Conservation (phyloP, 2,888 invertebrate genomes). For the Caenorhabditis parvicauda region DNA sequence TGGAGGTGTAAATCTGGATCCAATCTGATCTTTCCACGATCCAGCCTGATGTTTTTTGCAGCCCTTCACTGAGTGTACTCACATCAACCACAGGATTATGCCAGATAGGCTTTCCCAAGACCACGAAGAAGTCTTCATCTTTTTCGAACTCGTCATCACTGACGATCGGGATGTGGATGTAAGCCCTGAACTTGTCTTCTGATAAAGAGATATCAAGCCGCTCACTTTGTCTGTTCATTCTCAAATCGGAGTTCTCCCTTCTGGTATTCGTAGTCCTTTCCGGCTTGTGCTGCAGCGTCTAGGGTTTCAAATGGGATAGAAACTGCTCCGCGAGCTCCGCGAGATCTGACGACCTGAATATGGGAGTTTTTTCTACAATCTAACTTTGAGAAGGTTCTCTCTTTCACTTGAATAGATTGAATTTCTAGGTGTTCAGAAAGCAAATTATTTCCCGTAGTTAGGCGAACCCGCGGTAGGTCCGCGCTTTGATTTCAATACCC, state of each 20-base stretch:
- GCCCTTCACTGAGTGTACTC: too few relatives aligned
- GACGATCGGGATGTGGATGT: slow-evolving; percentile 80
- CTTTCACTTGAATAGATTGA: not conserved
- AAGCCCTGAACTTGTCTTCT: too few relatives aligned
- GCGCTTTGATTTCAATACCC: too few relatives aligned
- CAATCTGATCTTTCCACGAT: not conserved
- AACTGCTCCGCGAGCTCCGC: slow-evolving; percentile 86
- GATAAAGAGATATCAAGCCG: slow-evolving; percentile 62
- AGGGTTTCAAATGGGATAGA: slow-evolving; percentile 83
- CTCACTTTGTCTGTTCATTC: slow-evolving; percentile 97
- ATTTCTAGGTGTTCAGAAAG: too few relatives aligned
- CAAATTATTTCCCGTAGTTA: too few relatives aligned
- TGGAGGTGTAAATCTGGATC: too few relatives aligned
- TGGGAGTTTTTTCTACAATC: not conserved
- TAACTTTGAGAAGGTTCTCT: not conserved
- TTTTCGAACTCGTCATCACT: slow-evolving; percentile 98
- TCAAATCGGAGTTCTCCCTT: slow-evolving; percentile 84
- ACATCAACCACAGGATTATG: slow-evolving; percentile 27
- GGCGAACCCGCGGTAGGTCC: too few relatives aligned
- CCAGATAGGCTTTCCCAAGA: slow-evolving; percentile 81
- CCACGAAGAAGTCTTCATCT: slow-evolving; percentile 86
- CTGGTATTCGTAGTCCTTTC: slow-evolving; percentile 80
- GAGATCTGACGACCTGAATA: slow-evolving; percentile 24
- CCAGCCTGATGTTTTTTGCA: too few relatives aligned
- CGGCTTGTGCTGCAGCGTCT: slow-evolving; percentile 77